Base-by-base conservation (phyloP, 2,113 vertebrate genomes). In the Leptocoma aspasia region DNA sequence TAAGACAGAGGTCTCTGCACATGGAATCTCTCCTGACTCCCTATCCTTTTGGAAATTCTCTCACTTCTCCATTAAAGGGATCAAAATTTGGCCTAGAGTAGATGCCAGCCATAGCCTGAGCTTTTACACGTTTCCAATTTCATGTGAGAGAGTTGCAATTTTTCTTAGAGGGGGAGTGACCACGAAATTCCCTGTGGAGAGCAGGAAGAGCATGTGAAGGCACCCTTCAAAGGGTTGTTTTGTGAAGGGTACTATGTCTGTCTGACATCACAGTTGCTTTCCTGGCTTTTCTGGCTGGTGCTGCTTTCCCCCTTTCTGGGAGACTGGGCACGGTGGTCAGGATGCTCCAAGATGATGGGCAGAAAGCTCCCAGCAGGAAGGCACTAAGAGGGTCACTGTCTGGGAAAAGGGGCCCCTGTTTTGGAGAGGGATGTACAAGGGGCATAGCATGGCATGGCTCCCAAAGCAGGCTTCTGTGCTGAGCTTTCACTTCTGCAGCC, bases 1-100 rank as follows among this genome's bases (percentile, higher is more conserved):
- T 93, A 96, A 78, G 68, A 84, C 65, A 92, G 83, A 95, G 65
- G 57, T 94, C 73, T 86, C 68, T 64, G 70, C 42, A 75, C 28
- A 53, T 37, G 59, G 82, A 90, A 68, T 83, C 35, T 80, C 33
- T 89, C 42, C 56, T 79, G 39, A 69, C 35, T 91, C 42, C 39
- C 10, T 70, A 27, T 68, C 33, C 45, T 28, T 92, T 10, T 13
- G 21, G 54, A 93, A 80, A 86, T 82, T 82, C 35, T 71, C 35
- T 26, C 33, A 56, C 7, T 81, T 73, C 42, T 80, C 61, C 37
- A 17, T 69, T 64, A 81, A 91, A 83, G 21, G 13, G 39, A 44
- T 54, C 30, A 70, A 86, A 91, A 95, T 65, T 57, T 6, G 1
- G 8, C 35, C 47, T 41, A 23, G 28, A 66, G 41, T n/a, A 84